Evolutionary conservation across 2,888 invertebrate genomes (phyloP).

Genomic region (Molorchus minor): DNA sequence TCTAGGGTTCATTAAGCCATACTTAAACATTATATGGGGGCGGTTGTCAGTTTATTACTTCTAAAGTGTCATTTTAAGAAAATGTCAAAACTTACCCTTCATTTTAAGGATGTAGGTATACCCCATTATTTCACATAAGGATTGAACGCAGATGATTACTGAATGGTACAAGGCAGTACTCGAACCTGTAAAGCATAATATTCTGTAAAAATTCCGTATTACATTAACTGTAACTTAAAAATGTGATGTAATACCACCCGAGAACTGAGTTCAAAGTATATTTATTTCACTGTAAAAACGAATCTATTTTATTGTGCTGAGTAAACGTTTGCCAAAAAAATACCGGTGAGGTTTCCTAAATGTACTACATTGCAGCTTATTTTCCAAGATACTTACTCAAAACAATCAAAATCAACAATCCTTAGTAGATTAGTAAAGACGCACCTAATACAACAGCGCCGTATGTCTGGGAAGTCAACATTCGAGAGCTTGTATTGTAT

Average conservation of each 20-base stretch:
- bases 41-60: too few relatives aligned
- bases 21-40: too few relatives aligned
- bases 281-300: not conserved
- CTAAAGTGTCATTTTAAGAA: too few relatives aligned
- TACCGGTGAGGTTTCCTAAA: conserved; percentile 9
- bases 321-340: not conserved
- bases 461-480: conserved; percentile 38
- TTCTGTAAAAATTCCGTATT: too few relatives aligned
- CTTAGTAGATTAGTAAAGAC: conserved; percentile 47
- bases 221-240: too few relatives aligned
- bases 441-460: conserved; percentile 28
- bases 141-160: too few relatives aligned
- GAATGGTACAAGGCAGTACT: too few relatives aligned
- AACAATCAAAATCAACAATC: conserved; percentile 55
- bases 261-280: not conserved
- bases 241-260: not conserved
- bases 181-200: too few relatives aligned
- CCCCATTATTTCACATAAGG: too few relatives aligned
- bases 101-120: too few relatives aligned
- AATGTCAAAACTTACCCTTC: too few relatives aligned
- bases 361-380: conserved; percentile 11
- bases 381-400: conserved; percentile 30
- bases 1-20: too few relatives aligned
- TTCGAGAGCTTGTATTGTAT: conserved; percentile 46
- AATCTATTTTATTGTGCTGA: conserved; percentile 15